A percentile compares a stretch with the other conserved stretches of the same genome.
Evolutionary conservation across 2,113 vertebrate species (phyloP).

Genomic region (Thoracochromis brauschi): DNA sequence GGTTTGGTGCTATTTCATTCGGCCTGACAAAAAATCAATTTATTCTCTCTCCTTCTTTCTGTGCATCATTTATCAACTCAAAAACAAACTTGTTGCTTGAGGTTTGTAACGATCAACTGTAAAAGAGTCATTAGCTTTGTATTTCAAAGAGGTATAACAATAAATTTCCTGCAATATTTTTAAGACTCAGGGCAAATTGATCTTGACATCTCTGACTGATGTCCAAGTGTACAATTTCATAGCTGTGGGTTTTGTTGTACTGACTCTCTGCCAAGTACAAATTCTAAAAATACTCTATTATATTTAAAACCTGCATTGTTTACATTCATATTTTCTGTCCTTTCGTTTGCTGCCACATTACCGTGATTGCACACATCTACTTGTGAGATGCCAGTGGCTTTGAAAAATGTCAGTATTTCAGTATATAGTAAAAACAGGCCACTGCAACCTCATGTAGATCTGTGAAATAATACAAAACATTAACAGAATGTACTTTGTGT

Average conservation of each 20-base stretch:
- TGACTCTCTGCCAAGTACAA: not conserved
- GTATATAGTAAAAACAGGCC: not conserved
- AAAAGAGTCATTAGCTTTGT: slow-evolving; percentile 23
- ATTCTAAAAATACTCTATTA: not conserved
- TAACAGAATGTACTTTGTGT: not conserved
- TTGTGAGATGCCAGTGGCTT: not conserved
- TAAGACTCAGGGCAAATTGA: not conserved
- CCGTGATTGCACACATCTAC: not conserved
- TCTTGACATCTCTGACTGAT: not conserved
- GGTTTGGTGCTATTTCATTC: slow-evolving; percentile 40
- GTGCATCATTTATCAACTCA: slow-evolving; percentile 34
- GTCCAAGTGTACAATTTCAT: not conserved
- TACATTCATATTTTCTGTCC: not conserved
- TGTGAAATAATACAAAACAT: not conserved
- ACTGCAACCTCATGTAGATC: not conserved
- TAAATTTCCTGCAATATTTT: slow-evolving; percentile 2
- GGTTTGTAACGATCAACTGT: slow-evolving; percentile 29
- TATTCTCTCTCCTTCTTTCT: not conserved
- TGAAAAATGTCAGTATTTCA: not conserved
- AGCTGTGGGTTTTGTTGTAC: not conserved
- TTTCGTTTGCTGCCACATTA: not conserved
- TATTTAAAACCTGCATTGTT: not conserved
- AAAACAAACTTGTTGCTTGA: slow-evolving; percentile 43
- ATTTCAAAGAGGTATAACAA: not conserved
- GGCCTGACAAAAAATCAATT: slow-evolving; percentile 53